Conservation (phyloP, 2,888 invertebrate species). For the Polyommatus icarus region DNA sequence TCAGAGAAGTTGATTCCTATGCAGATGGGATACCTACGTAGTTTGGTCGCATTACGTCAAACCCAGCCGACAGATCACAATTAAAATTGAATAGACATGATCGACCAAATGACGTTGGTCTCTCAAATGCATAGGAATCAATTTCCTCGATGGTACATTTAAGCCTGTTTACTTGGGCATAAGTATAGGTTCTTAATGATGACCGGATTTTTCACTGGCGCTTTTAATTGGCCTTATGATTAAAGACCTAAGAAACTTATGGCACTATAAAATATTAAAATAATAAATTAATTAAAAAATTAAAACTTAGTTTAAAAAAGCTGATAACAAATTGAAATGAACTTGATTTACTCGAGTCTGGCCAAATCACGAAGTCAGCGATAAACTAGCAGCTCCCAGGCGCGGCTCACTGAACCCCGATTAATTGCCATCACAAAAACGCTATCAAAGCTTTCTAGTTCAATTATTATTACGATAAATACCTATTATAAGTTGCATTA, state of each 20-base stretch:
- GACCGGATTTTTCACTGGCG: too few species aligned
- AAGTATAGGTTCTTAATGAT: too few species aligned
- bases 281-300: neutral
- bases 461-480: constrained; percentile 23
- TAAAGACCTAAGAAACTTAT: neutral
- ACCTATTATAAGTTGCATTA: neutral
- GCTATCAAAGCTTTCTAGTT: constrained; percentile 31
- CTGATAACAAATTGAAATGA: constrained; percentile 31
- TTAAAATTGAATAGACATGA: too few species aligned
- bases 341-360: constrained; percentile 41
- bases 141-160: too few species aligned
- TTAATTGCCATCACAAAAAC: constrained; percentile 36
- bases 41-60: too few species aligned
- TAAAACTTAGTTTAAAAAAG: neutral
- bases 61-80: too few species aligned
- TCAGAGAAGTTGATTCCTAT: too few species aligned
- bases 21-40: too few species aligned
- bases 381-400: constrained; percentile 38
- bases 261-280: neutral
- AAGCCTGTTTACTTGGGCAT: too few species aligned
- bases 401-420: constrained; percentile 35
- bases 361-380: constrained; percentile 43
- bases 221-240: too few species aligned
- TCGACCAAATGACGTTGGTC: too few species aligned
- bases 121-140: too few species aligned